phyloP scores from a whole-genome alignment of 2,888 invertebrate species.

The Lissonota sp. region DNA sequence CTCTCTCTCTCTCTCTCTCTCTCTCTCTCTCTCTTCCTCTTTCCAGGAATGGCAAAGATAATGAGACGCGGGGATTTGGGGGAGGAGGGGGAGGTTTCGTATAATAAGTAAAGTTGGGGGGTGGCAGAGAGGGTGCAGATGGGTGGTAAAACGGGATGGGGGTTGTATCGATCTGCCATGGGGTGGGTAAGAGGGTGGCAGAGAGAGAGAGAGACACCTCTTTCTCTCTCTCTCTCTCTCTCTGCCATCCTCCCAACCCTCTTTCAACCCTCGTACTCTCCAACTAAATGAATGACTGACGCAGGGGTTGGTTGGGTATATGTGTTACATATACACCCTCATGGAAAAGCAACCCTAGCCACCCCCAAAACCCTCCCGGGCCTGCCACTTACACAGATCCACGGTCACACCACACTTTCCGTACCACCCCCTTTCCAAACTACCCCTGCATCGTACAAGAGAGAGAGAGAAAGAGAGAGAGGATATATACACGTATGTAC shows the following conservation, averaged over 20 bases:
- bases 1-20: constrained; percentile 68
- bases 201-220: constrained; percentile 75
- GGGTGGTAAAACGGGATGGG: constrained; percentile 75
- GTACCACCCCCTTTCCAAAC: constrained; percentile 11
- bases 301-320: constrained; percentile 77
- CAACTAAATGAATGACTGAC: constrained; percentile 83
- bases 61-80: constrained; percentile 80
- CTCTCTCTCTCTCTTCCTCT: constrained; percentile 74
- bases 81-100: constrained; percentile 68
- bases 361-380: constrained; percentile 26
- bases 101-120: constrained; percentile 72
- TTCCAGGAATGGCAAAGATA: constrained; percentile 79
- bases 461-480: constrained; percentile 19
- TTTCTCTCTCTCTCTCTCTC: constrained; percentile 12
- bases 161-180: constrained; percentile 82
- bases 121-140: constrained; percentile 60
- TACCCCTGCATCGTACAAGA: constrained; percentile 17
- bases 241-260: constrained; percentile 84
- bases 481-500: constrained; percentile 51
- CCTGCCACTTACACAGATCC: constrained; percentile 58
- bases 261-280: constrained; percentile 86
- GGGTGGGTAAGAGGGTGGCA: constrained; percentile 76
- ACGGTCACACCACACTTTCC: constrained; percentile 55
- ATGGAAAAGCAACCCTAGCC: constrained; percentile 55
- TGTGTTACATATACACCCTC: constrained; percentile 73